Evolutionary conservation across 2,113 vertebrate species (phyloP), one percentile per base, ranked within the genome.

Genomic region (Hypanus sabinus): DNA sequence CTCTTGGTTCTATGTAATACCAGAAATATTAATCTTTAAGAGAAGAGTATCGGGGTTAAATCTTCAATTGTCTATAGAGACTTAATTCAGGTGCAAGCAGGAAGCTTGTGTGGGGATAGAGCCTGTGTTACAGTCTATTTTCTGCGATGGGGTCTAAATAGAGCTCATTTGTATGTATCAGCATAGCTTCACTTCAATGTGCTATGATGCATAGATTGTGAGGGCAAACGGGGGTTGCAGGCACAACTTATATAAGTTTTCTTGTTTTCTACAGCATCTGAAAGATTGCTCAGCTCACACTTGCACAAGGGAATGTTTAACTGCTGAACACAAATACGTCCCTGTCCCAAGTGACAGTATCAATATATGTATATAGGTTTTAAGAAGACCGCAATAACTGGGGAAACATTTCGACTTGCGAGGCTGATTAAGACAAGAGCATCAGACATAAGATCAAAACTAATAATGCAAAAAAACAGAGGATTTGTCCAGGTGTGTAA

Each of bases 101-200:
- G 83, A 60, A 24, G 57, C 55, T 14, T 11, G 60, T 87, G 83
- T 55, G 12, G 83, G 24, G 83, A 87, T 27, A 55, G 83, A 60
- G 46, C 14, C 83, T 60, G 55, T 87, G 55, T 60, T 46, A 62
- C 55, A 57, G 24, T 0, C 55, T 60, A 60, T 87, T 87, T 60
- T 14, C 83, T 87, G 83, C 83, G 10, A 87, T 30, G 30, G 55
- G 27, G 22, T 12, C 55, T 85, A 22, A 22, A 11, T 57, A 11
- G 27, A 87, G 83, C 83, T 87, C 12, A 87, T 87, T 87, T 87
- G 55, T 87, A 62, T 87, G 83, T 24, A n/a, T 62, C 27, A 9
- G 55, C 57, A 87, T 24, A 60, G 83, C 83, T 87, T 87, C 14
- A 76, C 4, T n/a, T 1, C 27, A 24, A 1, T 76, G 73, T 76